Percentiles rank a stretch among this genome's conserved stretches.
Evolutionary conservation across 53 echinoderm and acorn worm species (phyloP).

Genomic region (Stichopus horrens): DNA sequence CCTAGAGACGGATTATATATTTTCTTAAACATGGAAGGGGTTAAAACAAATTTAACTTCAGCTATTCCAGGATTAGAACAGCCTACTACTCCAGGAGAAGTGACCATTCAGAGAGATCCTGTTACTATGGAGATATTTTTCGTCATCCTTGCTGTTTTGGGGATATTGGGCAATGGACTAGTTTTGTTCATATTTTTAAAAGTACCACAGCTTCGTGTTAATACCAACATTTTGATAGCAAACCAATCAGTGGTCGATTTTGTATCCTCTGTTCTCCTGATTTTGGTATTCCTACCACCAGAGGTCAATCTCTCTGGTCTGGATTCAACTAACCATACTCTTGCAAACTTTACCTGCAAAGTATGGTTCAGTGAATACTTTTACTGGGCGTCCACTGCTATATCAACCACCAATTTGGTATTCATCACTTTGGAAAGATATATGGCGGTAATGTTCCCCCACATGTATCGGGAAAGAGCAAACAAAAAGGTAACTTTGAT

Average conservation of each 20-base stretch:
- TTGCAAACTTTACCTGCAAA: conserved; percentile 12
- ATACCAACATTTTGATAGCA: conserved; percentile 9
- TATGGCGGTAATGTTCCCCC: background rate
- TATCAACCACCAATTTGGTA: conserved; percentile 26
- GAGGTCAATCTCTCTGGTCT: background rate
- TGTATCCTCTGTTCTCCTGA: background rate
- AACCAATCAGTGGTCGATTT: conserved; percentile 26
- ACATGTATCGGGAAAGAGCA: conserved; percentile 8
- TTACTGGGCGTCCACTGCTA: conserved; percentile 6
- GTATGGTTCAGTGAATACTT: conserved; percentile 22
- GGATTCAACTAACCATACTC: background rate
- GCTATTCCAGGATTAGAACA: background rate
- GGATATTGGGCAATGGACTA: conserved; percentile 15
- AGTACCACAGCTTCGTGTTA: background rate
- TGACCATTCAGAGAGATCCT: background rate
- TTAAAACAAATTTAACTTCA: background rate
- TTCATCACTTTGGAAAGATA: conserved; percentile 33
- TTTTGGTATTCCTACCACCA: background rate
- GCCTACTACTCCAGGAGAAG: background rate
- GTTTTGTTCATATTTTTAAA: conserved; percentile 25
- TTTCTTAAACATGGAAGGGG: background rate
- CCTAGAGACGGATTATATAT: no score
- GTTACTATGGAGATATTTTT: background rate
- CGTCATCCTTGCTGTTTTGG: background rate
- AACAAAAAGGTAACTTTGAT: background rate